Percentiles rank a stretch among this genome's conserved stretches.
Conservation (phyloP, 2,797 vertebrate genomes). For the Artibeus jamaicensis region DNA sequence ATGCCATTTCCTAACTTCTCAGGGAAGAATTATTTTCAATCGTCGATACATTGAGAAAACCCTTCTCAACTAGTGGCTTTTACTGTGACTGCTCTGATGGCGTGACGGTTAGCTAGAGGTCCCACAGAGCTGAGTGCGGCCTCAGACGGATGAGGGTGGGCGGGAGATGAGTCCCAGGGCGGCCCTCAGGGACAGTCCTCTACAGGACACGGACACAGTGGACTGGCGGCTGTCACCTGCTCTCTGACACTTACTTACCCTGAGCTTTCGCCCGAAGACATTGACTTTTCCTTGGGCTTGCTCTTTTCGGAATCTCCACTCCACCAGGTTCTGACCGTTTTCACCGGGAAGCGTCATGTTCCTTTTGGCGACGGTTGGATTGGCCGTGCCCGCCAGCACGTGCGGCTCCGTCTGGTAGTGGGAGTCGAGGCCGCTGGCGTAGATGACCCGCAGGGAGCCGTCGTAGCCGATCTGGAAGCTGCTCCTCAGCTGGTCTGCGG, state of each 20-base stretch:
- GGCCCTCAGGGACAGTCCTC: accelerated
- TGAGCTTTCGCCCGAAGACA: constrained; percentile 96
- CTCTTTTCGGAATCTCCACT: constrained; percentile 98
- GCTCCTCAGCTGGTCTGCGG: constrained; percentile 94
- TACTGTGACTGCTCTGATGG: background rate
- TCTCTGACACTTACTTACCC: constrained; percentile 84
- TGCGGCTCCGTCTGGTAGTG: constrained; percentile 98
- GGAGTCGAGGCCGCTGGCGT: constrained; percentile 95
- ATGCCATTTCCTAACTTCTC: background rate
- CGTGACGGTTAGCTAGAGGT: background rate
- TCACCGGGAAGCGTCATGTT: constrained; percentile 98
- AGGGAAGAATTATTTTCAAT: background rate
- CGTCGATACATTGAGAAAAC: background rate
- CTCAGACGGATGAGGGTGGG: accelerated
- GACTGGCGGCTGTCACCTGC: accelerated
- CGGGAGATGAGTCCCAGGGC: accelerated
- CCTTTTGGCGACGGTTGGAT: constrained; percentile 94
- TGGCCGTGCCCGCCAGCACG: constrained; percentile 94
- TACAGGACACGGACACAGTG: no score
- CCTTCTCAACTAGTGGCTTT: background rate
- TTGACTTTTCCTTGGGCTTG: constrained; percentile 96
- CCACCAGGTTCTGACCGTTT: constrained; percentile 95
- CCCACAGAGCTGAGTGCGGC: accelerated
- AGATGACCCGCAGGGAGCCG: constrained; percentile 94
- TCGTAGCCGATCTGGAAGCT: constrained; percentile 97